Base-by-base conservation (phyloP, 2,113 vertebrate genomes). In the Daphoenositta chrysoptera region DNA sequence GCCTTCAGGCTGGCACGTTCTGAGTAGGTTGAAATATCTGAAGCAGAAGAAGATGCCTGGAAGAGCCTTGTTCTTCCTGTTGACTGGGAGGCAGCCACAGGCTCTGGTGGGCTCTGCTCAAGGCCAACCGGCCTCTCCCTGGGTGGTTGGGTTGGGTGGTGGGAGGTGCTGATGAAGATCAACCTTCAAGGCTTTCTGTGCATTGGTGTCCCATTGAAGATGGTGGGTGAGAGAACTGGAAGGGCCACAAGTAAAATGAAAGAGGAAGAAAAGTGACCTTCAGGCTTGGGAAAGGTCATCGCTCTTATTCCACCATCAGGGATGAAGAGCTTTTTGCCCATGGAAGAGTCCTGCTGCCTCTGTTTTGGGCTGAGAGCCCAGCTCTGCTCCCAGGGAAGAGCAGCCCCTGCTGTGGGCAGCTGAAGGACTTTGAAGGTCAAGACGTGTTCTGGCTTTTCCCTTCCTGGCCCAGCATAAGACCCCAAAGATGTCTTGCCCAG, bases 181-280 rank as follows among this genome's bases (percentile, higher is more conserved):
- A 7, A 7, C 27, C 47, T 37, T 31, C 42, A 75, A 39, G 48
- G 4, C 27, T n/a, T 48, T 13, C 63, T 48, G 18, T 31, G 35
- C 1, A 0, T 5, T 9, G 3, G 3, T 39, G 39, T 47, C 54
- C 28, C 44, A 42, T 40, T 20, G 51, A 63, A 70, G 22, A 31
- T 19, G 42, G 20, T 9, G 15, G 11, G 8, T 1, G 4, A 45
- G 50, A 73, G 12, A 73, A 44, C 6, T 87, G 14, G 22, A 53
- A 86, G 10, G 4, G 4, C 44, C 9, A 13, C 51, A 35, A 60
- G 11, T 11, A 37, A 86, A 89, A 71, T 11, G 14, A 54, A 79
- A 87, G 65, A 68, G 51, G 20, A 85, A 72, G 53, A 61, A 73
- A 70, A 83, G 56, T 30, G 9, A 81, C 3, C 37, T 77, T 70